Conservation (phyloP, 2,888 invertebrate genomes). For the Eremobia ochroleuca region DNA sequence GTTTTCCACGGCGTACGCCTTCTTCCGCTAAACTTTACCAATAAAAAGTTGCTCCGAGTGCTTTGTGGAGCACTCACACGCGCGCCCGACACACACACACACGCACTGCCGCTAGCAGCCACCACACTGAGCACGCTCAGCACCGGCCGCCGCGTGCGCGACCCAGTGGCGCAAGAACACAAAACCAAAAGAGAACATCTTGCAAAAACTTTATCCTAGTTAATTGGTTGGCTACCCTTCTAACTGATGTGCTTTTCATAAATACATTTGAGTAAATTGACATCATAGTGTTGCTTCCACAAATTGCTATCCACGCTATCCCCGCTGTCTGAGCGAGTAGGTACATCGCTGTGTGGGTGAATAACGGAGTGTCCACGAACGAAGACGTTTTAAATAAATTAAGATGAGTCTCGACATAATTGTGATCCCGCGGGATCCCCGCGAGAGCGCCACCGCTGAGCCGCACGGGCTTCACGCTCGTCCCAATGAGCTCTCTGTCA, state of each 20-base stretch:
- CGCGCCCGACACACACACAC: background rate
- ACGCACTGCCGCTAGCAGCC: background rate
- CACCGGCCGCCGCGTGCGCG: background rate
- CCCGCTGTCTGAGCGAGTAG: too few relatives aligned
- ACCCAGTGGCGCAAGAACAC: background rate
- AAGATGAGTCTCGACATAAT: conserved; percentile 55
- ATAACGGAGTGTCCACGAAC: conserved; percentile 1
- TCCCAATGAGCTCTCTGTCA: background rate
- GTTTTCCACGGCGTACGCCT: conserved; percentile 68
- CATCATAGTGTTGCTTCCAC: background rate
- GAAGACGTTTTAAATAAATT: conserved; percentile 63
- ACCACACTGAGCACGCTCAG: background rate
- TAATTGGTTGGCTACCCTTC: background rate
- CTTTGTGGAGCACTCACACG: conserved; percentile 1
- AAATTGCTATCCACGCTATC: background rate
- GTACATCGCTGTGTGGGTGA: background rate
- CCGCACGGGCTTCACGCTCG: background rate
- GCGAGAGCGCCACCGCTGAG: conserved; percentile 19
- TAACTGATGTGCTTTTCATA: background rate
- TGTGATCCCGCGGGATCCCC: conserved; percentile 54
- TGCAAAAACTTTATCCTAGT: background rate
- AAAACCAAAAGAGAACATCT: background rate
- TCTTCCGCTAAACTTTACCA: conserved; percentile 74
- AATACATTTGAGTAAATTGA: background rate
- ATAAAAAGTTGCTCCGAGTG: conserved; percentile 74